Base-by-base conservation (phyloP, 2,113 vertebrate genomes). In the Xiphorhynchus elegans region DNA sequence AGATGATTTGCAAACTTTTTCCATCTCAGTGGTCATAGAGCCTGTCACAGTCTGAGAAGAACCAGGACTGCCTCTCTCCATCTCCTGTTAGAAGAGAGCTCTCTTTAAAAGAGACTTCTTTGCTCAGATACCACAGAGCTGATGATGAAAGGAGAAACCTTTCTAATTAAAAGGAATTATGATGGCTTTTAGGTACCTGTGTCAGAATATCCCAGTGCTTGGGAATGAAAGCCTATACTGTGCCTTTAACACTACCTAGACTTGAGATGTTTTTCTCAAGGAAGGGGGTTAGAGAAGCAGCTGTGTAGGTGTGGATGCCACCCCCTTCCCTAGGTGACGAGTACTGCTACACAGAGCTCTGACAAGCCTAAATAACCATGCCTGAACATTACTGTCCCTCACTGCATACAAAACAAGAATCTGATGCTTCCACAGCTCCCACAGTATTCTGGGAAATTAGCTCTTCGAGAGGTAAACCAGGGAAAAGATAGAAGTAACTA, bases 21-120 rank as follows among this genome's bases (percentile, higher is more conserved):
- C 95, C 86, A 52, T 92, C 85, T 81, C 79, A 52, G 79, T 74
- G 92, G 68, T 81, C 88, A 67, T 3, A 64, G 77, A 84, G 66
- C 66, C 35, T 89, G 88, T 92, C 83, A 62, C n/a, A 39, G 68
- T 62, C 88, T 95, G 83, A 96, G 83, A 88, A 77, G 88, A 96
- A 44, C 55, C 86, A 95, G 37, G 46, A 39, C 28, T 86, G 68
- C 55, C 85, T 49, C 59, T 90, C 72, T 84, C 55, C 42, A 28
- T 90, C 50, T 94, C 42, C 24, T 80, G 2, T 37, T 67, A 55
- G 79, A 76, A 84, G 59, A 73, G 28, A 90, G 55, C 58, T 88
- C 55, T 14, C 25, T 91, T 95, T 53, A 58, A 73, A 87, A 92
- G 50, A 77, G n/a, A 18, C 24, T 85, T 83, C 29, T 59, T 86